Evolutionary conservation across 2,113 vertebrate genomes (phyloP).

Genomic region (Apaloderma vittatum): DNA sequence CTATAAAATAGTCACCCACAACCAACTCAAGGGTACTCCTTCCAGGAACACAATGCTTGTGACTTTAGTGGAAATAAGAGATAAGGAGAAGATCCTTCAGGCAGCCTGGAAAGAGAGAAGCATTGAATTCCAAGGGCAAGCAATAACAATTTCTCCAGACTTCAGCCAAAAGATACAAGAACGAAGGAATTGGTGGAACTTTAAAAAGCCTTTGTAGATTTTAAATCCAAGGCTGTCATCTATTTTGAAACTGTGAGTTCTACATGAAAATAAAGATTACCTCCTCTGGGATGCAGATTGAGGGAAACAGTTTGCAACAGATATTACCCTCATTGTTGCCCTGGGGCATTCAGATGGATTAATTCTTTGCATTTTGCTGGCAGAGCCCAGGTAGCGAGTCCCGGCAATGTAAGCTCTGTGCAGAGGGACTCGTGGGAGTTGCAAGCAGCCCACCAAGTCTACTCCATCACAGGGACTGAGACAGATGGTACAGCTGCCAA

Average conservation of each 20-base stretch:
- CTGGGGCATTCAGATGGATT: not conserved
- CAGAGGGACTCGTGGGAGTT: not conserved
- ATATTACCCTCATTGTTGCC: not conserved
- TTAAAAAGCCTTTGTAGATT: constrained; percentile 65
- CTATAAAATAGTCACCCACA: constrained; percentile 62
- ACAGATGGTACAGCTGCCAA: constrained; percentile 49
- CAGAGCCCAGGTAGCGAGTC: not conserved
- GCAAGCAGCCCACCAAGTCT: not conserved
- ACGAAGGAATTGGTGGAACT: constrained; percentile 54
- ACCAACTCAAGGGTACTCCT: constrained; percentile 69
- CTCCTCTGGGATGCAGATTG: not conserved
- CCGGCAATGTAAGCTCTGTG: fast-evolving
- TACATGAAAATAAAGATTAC: constrained; percentile 39
- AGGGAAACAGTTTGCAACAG: not conserved
- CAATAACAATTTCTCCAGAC: constrained; percentile 73
- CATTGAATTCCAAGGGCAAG: constrained; percentile 73
- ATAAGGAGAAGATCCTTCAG: constrained; percentile 75
- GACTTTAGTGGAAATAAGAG: constrained; percentile 74
- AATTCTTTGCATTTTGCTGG: not conserved
- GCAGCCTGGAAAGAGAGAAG: constrained; percentile 67
- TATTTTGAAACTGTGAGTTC: constrained; percentile 35
- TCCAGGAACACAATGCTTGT: constrained; percentile 70
- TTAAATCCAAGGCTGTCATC: constrained; percentile 48
- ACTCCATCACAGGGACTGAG: not conserved
- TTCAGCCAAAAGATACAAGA: constrained; percentile 68